Conservation (phyloP, 2,797 vertebrate genomes). For the Micrastur ruficollis region DNA sequence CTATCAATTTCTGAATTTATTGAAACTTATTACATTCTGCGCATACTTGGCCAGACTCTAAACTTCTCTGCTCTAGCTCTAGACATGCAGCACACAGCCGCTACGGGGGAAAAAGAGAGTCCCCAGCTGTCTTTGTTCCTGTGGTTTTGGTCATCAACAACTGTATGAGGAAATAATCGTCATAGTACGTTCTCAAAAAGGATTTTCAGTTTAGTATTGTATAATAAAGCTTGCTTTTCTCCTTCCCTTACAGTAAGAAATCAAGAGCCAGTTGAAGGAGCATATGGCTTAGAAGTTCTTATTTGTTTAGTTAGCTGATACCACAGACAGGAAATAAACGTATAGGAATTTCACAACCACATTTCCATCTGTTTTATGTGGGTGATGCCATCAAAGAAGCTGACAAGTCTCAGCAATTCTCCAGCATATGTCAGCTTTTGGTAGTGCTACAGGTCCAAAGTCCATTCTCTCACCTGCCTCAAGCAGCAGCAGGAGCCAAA, state of each 20-base stretch:
- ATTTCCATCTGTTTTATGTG: slow-evolving; percentile 64
- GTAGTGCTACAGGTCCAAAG: not conserved
- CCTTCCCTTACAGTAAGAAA: not conserved
- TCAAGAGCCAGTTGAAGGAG: not conserved
- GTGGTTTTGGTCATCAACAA: not conserved
- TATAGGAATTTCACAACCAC: slow-evolving; percentile 58
- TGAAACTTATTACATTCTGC: not conserved
- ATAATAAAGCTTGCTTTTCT: not conserved
- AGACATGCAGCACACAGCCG: not conserved
- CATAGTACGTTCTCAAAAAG: not conserved
- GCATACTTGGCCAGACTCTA: not conserved
- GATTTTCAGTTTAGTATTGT: not conserved
- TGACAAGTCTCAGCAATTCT: slow-evolving; percentile 49
- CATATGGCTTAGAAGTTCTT: slow-evolving; percentile 56
- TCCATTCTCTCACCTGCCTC: slow-evolving; percentile 33
- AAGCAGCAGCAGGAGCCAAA: not conserved
- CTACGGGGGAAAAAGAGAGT: not conserved
- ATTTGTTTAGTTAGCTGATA: slow-evolving; percentile 58
- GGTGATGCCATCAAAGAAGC: slow-evolving; percentile 54
- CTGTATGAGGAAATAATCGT: not conserved
- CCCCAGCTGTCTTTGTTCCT: not conserved
- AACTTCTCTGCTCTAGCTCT: not conserved
- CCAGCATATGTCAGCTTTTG: slow-evolving; percentile 42
- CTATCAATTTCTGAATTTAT: not conserved
- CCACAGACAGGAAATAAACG: slow-evolving; percentile 56